These are phyloP conservation scores for Megamerina dolium DNA, from an alignment of 2,888 invertebrate species.

Conservation along the genomic window DNA sequence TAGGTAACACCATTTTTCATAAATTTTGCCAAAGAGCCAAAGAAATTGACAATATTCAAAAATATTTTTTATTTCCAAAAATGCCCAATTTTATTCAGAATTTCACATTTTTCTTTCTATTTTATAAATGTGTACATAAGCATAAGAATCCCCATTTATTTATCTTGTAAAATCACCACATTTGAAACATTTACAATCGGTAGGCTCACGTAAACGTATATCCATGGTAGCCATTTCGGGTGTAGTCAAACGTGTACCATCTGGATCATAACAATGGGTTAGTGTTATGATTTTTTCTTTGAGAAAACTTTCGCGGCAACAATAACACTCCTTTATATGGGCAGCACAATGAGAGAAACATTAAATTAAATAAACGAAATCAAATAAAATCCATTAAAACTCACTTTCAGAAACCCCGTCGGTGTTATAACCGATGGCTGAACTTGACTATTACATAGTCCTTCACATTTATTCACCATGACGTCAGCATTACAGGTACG, in stretches of 20 bases:
- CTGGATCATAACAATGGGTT: conserved; percentile 82
- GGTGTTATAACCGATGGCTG: conserved; percentile 84
- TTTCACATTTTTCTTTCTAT: no score
- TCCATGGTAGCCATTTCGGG: conserved; percentile 71
- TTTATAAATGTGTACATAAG: not conserved
- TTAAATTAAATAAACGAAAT: not conserved
- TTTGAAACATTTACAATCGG: conserved; percentile 84
- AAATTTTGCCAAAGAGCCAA: no score
- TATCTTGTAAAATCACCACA: conserved; percentile 80
- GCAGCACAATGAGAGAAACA: not conserved
- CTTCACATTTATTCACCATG: conserved; percentile 89
- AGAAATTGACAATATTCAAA: no score
- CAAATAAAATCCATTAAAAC: conserved; percentile 1
- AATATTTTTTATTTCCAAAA: not conserved
- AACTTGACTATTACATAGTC: conserved; percentile 85
- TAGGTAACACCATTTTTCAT: no score
- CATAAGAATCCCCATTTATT: conserved; percentile 17
- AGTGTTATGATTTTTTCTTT: conserved; percentile 73
- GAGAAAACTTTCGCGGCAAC: conserved; percentile 82
- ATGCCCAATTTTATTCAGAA: not conserved
- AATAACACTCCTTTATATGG: conserved; percentile 69
- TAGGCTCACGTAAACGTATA: conserved; percentile 76
- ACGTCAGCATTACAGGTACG: conserved; percentile 87
- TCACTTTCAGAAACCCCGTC: conserved; percentile 75
- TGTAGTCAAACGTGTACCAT: conserved; percentile 69